These are phyloP conservation scores for Rhincodon typus DNA, from an alignment of 2,797 vertebrate species.

Conservation along the genomic window DNA sequence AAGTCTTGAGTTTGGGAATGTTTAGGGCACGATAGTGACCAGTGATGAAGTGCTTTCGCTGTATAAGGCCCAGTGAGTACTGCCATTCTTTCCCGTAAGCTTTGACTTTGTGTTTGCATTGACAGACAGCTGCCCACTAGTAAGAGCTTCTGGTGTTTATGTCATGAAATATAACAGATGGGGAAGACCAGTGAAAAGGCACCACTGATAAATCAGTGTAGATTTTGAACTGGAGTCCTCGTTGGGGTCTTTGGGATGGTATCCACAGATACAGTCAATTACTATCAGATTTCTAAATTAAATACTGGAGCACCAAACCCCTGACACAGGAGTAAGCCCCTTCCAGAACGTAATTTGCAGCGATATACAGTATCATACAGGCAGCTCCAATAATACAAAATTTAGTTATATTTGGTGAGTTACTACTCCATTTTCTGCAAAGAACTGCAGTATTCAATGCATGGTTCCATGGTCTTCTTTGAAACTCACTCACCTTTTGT, in stretches of 20 bases:
- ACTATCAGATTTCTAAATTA: too few species aligned
- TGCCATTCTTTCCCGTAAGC: neutral
- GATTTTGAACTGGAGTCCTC: neutral
- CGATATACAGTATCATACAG: neutral
- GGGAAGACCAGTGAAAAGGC: too few species aligned
- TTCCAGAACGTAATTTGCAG: neutral
- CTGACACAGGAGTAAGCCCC: too few species aligned
- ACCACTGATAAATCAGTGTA: neutral
- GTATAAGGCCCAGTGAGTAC: conserved; percentile 27
- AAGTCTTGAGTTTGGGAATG: neutral
- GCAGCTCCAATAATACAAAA: neutral
- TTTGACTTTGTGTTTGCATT: neutral
- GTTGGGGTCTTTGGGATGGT: neutral
- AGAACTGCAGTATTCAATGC: too few species aligned
- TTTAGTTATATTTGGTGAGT: neutral
- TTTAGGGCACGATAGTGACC: neutral
- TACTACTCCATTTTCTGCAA: neutral
- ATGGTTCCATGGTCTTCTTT: neutral
- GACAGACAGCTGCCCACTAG: neutral
- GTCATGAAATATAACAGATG: neutral
- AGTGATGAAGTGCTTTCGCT: conserved; percentile 36
- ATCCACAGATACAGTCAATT: neutral
- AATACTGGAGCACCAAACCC: neutral
- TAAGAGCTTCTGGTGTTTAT: neutral
- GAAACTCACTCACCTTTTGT: neutral